These are phyloP conservation scores for Empis stercorea DNA, from an alignment of 2,888 invertebrate species.

Conservation along the genomic window DNA sequence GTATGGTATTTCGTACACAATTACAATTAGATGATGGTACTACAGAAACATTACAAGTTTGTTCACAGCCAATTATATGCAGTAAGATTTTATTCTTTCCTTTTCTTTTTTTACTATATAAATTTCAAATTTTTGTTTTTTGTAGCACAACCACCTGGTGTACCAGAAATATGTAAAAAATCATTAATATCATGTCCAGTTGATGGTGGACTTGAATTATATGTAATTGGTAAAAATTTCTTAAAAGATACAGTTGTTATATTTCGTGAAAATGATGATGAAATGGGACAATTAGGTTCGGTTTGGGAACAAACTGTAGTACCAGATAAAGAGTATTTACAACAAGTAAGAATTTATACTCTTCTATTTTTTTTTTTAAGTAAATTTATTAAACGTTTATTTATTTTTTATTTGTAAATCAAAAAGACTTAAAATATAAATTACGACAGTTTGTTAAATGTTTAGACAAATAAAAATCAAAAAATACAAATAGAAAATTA, in stretches of 20 bases:
- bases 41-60: conserved; percentile 72
- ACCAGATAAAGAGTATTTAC: conserved; percentile 80
- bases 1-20: conserved; percentile 86
- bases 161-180: conserved; percentile 84
- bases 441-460: background rate
- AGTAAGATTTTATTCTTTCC: too few species aligned
- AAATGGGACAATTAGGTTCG: conserved; percentile 37
- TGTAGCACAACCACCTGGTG: conserved; percentile 80
- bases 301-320: conserved; percentile 69
- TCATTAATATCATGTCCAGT: conserved; percentile 69
- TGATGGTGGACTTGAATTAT: conserved; percentile 69
- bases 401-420: background rate
- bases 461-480: background rate
- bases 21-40: conserved; percentile 65
- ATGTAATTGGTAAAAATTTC: conserved; percentile 84
- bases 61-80: conserved; percentile 84
- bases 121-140: background rate
- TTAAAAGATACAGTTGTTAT: conserved; percentile 78
- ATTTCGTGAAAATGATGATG: conserved; percentile 40
- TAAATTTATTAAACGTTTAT: background rate
- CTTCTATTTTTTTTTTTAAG: background rate
- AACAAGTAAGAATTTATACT: conserved; percentile 46
- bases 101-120: too few species aligned
- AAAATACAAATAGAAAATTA: too few species aligned
- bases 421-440: background rate